phyloP scores from a whole-genome alignment of 1,140 invertebrate species.

The Coptotermes formosanus region DNA sequence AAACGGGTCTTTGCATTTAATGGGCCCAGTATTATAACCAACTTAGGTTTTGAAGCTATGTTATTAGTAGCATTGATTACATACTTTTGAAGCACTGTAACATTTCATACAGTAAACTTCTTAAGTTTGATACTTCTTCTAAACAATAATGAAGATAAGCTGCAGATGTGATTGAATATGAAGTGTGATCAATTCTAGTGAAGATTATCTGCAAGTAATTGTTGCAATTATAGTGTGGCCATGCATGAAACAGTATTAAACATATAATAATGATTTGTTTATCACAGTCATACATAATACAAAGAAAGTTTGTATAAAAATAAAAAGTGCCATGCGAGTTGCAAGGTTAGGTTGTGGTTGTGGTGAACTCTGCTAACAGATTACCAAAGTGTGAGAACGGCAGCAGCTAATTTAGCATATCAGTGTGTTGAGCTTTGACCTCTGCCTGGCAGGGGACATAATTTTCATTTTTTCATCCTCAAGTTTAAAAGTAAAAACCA shows the following conservation, averaged over 20 bases:
- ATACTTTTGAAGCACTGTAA: background rate
- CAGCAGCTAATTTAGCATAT: conserved; percentile 12
- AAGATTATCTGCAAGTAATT: conserved; percentile 8
- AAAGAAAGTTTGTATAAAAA: background rate
- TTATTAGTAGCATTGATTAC: background rate
- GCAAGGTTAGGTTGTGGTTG: conserved; percentile 13
- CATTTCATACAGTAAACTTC: too few species aligned
- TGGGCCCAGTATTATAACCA: too few species aligned
- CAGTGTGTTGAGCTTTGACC: conserved; percentile 9
- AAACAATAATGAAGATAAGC: background rate
- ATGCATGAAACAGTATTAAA: conserved; percentile 19
- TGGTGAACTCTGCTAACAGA: background rate
- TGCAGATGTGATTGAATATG: background rate
- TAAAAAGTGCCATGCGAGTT: conserved; percentile 5
- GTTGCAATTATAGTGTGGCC: background rate
- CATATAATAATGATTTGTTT: background rate
- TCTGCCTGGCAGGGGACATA: background rate
- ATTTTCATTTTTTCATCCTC: background rate
- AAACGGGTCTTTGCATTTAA: background rate
- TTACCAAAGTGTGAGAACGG: background rate
- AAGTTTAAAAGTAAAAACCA: background rate
- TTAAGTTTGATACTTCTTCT: background rate
- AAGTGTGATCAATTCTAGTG: conserved; percentile 1
- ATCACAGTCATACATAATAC: background rate
- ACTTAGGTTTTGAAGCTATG: background rate